A percentile compares a stretch with the other conserved stretches of the same genome.
phyloP scores from a whole-genome alignment of 1,140 invertebrate species.

The Tenebrio molitor region DNA sequence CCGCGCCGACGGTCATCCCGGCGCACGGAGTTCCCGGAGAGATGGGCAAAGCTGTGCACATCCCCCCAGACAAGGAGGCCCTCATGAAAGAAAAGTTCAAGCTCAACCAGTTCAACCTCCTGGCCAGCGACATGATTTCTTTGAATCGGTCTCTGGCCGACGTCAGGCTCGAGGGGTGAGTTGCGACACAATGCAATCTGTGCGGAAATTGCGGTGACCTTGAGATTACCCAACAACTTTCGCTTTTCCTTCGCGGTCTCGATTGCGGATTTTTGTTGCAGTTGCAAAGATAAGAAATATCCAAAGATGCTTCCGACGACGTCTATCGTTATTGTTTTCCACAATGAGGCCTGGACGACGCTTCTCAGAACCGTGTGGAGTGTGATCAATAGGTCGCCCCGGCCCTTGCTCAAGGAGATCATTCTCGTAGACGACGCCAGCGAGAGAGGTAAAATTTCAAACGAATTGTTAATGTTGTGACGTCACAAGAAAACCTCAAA shows the following conservation, averaged over 20 bases:
- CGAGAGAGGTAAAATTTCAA: slow-evolving; percentile 80
- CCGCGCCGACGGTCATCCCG: slow-evolving; percentile 78
- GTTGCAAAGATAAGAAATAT: slow-evolving; percentile 85
- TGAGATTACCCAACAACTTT: slow-evolving; percentile 4
- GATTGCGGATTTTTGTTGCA: slow-evolving; percentile 64
- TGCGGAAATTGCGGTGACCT: not conserved
- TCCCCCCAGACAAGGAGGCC: slow-evolving; percentile 86
- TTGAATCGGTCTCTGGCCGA: slow-evolving; percentile 96
- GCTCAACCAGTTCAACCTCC: slow-evolving; percentile 97
- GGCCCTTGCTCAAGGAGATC: slow-evolving; percentile 89
- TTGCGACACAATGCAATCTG: slow-evolving; percentile 51
- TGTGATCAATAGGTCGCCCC: slow-evolving; percentile 93
- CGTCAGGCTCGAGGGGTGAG: slow-evolving; percentile 91
- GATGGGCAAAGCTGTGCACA: slow-evolving; percentile 88
- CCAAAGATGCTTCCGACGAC: slow-evolving; percentile 86
- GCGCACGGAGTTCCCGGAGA: slow-evolving; percentile 85
- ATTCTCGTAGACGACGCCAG: slow-evolving; percentile 97
- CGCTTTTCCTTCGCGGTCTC: not conserved
- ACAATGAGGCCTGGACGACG: slow-evolving; percentile 99
- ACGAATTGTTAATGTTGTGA: not conserved
- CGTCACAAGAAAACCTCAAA: too few species aligned
- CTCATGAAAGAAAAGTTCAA: slow-evolving; percentile 96
- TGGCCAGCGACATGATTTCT: slow-evolving; percentile 98
- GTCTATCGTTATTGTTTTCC: slow-evolving; percentile 96
- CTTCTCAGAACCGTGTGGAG: slow-evolving; percentile 96